Base-by-base conservation (phyloP, 2,888 invertebrate species). In the Drosophila acutilabella region DNA sequence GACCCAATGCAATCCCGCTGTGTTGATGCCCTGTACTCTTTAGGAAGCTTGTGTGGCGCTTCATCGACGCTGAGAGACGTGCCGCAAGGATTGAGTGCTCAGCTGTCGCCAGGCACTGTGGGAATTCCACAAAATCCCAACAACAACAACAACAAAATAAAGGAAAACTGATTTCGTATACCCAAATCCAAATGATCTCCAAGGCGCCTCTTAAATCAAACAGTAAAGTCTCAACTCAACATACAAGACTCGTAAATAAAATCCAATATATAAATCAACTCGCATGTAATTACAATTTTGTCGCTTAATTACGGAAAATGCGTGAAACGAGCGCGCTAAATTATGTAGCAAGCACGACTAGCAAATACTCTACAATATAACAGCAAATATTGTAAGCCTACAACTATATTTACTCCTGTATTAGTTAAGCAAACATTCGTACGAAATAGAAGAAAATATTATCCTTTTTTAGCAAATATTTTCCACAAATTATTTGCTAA, bases 231-330 rank as follows among this genome's bases (percentile, higher is more conserved):
- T 30, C 6, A 44, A 36, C 40, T 40, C 14, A 18, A 18, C 45
- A 64, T 18, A 38, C 33, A 40, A 20, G 6, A 10, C 44, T 44
- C 61, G 47, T 66, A 76, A 66, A 77, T 74, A 64, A 30, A 14
- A 26, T 23, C 44, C 59, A 53, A 53, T 70, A 53, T 70, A 77
- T 77, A 77, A 77, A 77, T 77, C 78, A 72, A 74, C 74, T 70
- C 67, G 65, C 53, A 50, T 67, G 81, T 77, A 78, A 84, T 81
- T 84, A 79, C 84, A 77, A 81, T 81, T 81, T 78, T 74, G 68
- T 48, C 77, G 81, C 77, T 79, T 81, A 70, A 81, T 81, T 84
- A 68, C 36, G 56, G 59, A 62, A 75, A 67, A 67, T 78, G 78
- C 78, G 64, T 77, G 73, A 77, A 77, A 77, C 58, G 33, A 76